phyloP scores from a whole-genome alignment of 2,113 vertebrate genomes.

The Hypocryptadius cinnamomeus region DNA sequence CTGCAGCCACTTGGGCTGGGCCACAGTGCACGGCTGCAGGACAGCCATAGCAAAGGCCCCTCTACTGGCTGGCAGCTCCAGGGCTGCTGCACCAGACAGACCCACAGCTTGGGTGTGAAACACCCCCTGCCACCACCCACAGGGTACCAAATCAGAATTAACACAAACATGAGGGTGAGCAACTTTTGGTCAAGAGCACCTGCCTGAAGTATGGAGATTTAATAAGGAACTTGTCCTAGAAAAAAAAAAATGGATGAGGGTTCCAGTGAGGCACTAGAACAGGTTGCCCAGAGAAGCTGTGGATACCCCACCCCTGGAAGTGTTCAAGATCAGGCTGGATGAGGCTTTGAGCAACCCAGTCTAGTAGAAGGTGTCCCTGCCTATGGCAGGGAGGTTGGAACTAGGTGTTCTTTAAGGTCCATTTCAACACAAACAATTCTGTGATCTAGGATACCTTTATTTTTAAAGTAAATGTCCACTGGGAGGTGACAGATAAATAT shows the following conservation, averaged over 20 bases:
- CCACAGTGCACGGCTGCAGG: accelerated
- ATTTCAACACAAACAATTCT: background rate
- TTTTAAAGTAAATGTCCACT: background rate
- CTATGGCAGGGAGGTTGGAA: background rate
- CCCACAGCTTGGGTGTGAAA: background rate
- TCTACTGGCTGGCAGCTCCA: background rate
- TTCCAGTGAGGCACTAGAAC: background rate
- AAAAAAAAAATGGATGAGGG: background rate
- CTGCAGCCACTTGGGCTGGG: background rate
- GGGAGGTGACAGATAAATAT: background rate
- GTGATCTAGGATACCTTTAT: background rate
- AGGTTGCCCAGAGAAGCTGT: background rate
- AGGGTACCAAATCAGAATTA: background rate
- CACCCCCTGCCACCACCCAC: background rate
- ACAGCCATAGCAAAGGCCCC: background rate
- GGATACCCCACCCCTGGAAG: background rate
- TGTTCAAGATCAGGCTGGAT: background rate
- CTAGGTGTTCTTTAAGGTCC: background rate
- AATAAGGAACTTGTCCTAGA: background rate
- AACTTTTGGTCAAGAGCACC: background rate
- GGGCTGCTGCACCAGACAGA: background rate
- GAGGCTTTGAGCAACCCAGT: background rate
- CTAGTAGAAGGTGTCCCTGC: background rate
- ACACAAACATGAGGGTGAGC: background rate
- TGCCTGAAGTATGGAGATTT: background rate